A percentile compares a stretch with the other conserved stretches of the same genome.
Conservation (phyloP, 2,797 vertebrate genomes). For the Cyprinodon diabolis region DNA sequence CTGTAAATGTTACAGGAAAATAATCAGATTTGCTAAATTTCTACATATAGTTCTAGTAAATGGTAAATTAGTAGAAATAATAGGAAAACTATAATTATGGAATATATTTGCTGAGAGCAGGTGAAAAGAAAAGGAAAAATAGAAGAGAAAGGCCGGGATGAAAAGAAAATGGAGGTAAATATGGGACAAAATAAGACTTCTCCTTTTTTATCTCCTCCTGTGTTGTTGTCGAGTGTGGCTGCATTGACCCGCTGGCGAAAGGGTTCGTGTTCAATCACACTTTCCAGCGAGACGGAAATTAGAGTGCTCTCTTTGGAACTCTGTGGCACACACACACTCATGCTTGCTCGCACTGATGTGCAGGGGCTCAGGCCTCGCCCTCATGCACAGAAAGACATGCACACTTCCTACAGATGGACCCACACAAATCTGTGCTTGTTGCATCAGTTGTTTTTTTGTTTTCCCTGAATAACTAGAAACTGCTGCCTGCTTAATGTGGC, state of each 20-base stretch:
- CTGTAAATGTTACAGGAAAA: conserved; percentile 39
- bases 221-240: conserved; percentile 66
- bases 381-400: conserved; percentile 25
- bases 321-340: conserved; percentile 39
- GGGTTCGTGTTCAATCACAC: conserved; percentile 79
- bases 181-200: conserved; percentile 61
- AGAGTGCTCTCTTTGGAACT: conserved; percentile 74
- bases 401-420: conserved; percentile 40
- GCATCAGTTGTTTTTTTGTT: conserved; percentile 35
- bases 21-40: conserved; percentile 39
- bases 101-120: conserved; percentile 40
- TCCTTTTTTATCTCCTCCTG: conserved; percentile 56
- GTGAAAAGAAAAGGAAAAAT: conserved; percentile 33
- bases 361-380: conserved; percentile 12
- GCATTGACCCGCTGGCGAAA: conserved; percentile 66
- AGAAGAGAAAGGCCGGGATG: conserved; percentile 30
- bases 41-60: conserved; percentile 20
- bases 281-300: conserved; percentile 79
- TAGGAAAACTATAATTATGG: conserved; percentile 18
- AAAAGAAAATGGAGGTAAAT: conserved; percentile 38
- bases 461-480: conserved; percentile 64
- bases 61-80: conserved; percentile 29
- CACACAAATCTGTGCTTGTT: conserved; percentile 45
- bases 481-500: conserved; percentile 35
- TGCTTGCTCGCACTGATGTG: conserved; percentile 24